Evolutionary conservation across 2,797 vertebrate species (phyloP).

Genomic region (Crocidura indochinensis): DNA sequence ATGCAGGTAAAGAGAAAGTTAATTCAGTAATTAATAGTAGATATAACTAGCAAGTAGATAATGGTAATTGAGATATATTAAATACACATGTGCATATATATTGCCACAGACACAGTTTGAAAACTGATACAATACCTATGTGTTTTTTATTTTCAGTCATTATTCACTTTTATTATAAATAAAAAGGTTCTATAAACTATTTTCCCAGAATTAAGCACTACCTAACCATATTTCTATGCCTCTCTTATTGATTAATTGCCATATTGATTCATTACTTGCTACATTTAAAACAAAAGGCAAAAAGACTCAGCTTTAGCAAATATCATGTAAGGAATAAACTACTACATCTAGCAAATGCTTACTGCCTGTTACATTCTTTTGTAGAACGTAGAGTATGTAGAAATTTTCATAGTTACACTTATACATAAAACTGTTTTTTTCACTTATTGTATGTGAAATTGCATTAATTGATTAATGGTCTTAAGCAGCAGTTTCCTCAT

Average conservation of each 20-base stretch:
- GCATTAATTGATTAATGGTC: neutral
- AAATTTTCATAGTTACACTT: slow-evolving; percentile 58
- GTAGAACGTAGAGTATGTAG: slow-evolving; percentile 36
- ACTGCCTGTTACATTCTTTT: slow-evolving; percentile 64
- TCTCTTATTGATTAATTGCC: slow-evolving; percentile 82
- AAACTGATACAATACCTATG: slow-evolving; percentile 60
- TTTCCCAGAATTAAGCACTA: slow-evolving; percentile 76
- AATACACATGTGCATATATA: neutral
- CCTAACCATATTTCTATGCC: slow-evolving; percentile 78
- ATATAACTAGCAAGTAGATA: slow-evolving; percentile 38
- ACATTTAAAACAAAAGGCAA: slow-evolving; percentile 76
- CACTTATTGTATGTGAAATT: slow-evolving; percentile 3
- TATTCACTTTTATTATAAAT: slow-evolving; percentile 77
- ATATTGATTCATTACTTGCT: slow-evolving; percentile 79
- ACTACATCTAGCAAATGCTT: slow-evolving; percentile 55
- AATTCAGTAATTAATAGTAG: slow-evolving; percentile 37
- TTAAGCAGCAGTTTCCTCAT: slow-evolving; percentile 40
- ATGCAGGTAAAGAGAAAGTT: slow-evolving; percentile 53
- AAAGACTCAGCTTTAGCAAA: slow-evolving; percentile 73
- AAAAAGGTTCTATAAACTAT: slow-evolving; percentile 75
- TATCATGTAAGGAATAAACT: slow-evolving; percentile 47
- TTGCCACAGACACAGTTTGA: slow-evolving; percentile 21
- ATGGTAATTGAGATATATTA: slow-evolving; percentile 43
- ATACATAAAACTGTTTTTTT: slow-evolving; percentile 15
- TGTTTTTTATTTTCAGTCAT: slow-evolving; percentile 7